Base-by-base conservation (phyloP, 2,113 vertebrate genomes). In the Hiodon tergisus region DNA sequence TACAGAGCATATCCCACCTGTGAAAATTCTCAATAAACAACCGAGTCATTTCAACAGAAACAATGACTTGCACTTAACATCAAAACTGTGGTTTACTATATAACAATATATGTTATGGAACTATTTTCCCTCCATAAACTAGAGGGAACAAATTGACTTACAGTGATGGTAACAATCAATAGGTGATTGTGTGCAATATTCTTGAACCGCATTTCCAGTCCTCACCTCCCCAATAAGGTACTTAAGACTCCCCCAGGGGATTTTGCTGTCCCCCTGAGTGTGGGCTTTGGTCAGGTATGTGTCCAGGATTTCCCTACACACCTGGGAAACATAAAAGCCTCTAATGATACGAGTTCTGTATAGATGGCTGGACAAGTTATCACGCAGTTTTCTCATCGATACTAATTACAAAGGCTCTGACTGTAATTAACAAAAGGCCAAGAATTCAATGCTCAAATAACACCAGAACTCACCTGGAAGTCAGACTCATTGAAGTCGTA, bases 401-500 rank as follows among this genome's bases (percentile, higher is more conserved):
- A 31, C 31, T 31, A 31, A 31, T 31, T 31, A 31, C 9, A 8
- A 59, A 59, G 7, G 9, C 58, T 59, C 14, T 59, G 11, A 11
- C 6, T 57, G 17, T 7, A n/a, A 13, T 6, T 16, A 13, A 16
- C 2, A 4, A 13, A 4, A 16, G 4, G 17, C 5, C 4, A n/a
- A 63, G 16, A 17, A 13, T 60, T 31, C 31, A 31, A 31, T 31
- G 31, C 2, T 31, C 31, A 31, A 31, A 31, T 69, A 2, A 0
- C 0, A 2, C 8, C 66, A 14, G 17, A 73, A 61, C 71, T 77
- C 83, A 97, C 97, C 87, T 93, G 92, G 86, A 99, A 99, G 88
- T 99, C 97, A 0, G 96, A 98, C 81, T 98, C 95, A 4, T 94
- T 99, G 88, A 98, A 99, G 86, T 98, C 95, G 0, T 96, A 99